Evolutionary conservation across 2,797 vertebrate species (phyloP), one percentile per base, ranked within the genome.

Genomic region (Hyperoplus lanceolatus): DNA sequence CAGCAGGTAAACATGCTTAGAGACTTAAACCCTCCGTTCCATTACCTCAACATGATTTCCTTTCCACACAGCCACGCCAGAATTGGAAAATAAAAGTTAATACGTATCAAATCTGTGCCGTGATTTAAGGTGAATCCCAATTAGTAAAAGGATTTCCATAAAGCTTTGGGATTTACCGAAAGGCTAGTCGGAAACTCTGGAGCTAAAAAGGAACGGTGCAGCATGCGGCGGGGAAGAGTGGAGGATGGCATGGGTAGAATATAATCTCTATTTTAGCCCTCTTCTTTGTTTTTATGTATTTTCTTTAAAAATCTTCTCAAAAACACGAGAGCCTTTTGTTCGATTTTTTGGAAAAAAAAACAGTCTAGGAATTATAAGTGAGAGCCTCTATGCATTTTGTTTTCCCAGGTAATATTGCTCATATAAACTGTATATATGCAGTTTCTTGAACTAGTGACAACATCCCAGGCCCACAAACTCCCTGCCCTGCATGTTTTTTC

Each of bases 141-240:
- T 93, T 87, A 91, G 81, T 77, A 39, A 29, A 41, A 89, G 87
- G 90, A 91, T 92, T 91, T 79, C 80, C 67, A 61, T 73, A 86
- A 90, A 88, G 84, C 82, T 86, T 81, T 43, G 48, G 86, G 89
- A 83, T 89, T 90, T 88, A 87, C 71, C 43, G 16, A 65, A 64
- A 56, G 73, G 76, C 75, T 66, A 38, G 73, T 71, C 7, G 50
- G 87, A 90, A 92, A 89, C 58, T 86, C 75, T 86, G 67, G 85
- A 81, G 58, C 50, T 21, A 36, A 77, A 53, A 50, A 56, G 38
- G 75, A 61, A 70, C 29, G 29, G 36, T 1, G 16, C 18, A 13
- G 45, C 58, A 13, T 51, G 68, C 50, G 71, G 85, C 63, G 13
- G 68, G 29, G 62, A 70, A 71, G 58, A 75, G 6, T 46, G 43